Percentiles rank a stretch among this genome's conserved stretches.
Evolutionary conservation across 2,797 vertebrate genomes (phyloP).

Genomic region (Lutra lutra): DNA sequence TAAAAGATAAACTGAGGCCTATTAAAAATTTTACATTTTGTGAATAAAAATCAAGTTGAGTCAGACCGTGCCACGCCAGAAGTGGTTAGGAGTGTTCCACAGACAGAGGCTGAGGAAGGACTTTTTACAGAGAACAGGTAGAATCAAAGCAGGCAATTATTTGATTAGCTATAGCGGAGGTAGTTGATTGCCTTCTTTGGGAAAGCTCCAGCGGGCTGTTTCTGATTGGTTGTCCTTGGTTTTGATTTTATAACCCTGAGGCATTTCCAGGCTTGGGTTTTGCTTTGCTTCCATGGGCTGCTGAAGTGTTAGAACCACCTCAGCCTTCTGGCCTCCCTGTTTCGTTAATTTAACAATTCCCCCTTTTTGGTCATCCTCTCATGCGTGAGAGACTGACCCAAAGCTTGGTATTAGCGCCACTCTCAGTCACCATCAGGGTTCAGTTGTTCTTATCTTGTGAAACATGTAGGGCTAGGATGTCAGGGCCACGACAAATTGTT

Average conservation of each 20-base stretch:
- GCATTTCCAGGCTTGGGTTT: background rate
- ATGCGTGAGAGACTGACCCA: background rate
- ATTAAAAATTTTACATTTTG: background rate
- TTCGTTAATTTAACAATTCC: background rate
- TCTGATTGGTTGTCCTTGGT: background rate
- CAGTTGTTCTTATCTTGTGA: background rate
- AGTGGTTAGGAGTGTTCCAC: background rate
- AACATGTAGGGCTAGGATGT: background rate
- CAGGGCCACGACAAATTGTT: background rate
- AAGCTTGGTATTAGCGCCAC: background rate
- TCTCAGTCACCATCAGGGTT: background rate
- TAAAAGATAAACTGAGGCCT: background rate
- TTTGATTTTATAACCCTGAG: background rate
- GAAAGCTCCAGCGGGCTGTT: background rate
- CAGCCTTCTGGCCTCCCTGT: background rate
- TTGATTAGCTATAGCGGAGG: background rate
- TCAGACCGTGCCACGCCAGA: background rate
- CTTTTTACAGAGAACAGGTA: background rate
- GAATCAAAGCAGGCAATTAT: background rate
- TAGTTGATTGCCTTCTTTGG: background rate
- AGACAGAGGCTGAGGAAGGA: background rate
- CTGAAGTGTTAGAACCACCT: background rate
- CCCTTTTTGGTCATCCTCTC: background rate
- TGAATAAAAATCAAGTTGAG: background rate
- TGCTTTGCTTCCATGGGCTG: background rate